Evolutionary conservation across 2,888 invertebrate genomes (phyloP), one percentile per base, ranked within the genome.

Genomic region (Nymphalis polychloros): DNA sequence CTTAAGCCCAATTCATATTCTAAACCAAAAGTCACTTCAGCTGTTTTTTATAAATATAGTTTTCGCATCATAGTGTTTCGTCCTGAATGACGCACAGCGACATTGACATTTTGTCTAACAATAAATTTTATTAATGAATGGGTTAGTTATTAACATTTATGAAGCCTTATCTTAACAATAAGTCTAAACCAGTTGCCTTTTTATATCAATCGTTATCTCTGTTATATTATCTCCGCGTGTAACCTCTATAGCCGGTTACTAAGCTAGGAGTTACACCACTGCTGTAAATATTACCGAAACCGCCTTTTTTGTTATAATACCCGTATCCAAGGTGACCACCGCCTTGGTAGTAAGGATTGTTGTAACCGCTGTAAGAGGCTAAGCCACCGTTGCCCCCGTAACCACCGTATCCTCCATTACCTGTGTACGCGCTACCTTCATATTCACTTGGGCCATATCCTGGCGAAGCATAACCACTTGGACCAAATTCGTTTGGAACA

Each of bases 341-440:
- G 8, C 93, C 93, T 79, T 85, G 85, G 76, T 94, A 94, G 72
- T 83, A 82, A 0, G 94, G 93, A 79, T 90, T 93, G 80, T 91
- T 93, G 80, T 94, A 94, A 8, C 94, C 94, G 59, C 88, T 90
- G 78, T 94, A 94, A 47, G 94, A 94, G 62, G 81, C 87, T 0
- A 94, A 80, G 27, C 94, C 94, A 48, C 94, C 94, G 81, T 94
- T 94, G 76, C 94, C 94, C 67, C 93, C 92, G 73, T 93, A 93
- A 2, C 94, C 94, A 1, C 94, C 94, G 75, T 77, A 76, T 16
- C 76, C 78, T 4, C 71, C 72, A 59, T 77, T 75, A 23, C 78
- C 80, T 47, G 59, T 50, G 16, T 59, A 59, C 17, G 62, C 67
- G 23, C 31, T 69, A 5, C 46, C 10, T 13, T 52, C 64, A 35